Percentiles rank a stretch among this genome's conserved stretches.
These are phyloP conservation scores for Leptinotarsa defecta DNA, from an alignment of 1,140 invertebrate species.

Conservation along the genomic window DNA sequence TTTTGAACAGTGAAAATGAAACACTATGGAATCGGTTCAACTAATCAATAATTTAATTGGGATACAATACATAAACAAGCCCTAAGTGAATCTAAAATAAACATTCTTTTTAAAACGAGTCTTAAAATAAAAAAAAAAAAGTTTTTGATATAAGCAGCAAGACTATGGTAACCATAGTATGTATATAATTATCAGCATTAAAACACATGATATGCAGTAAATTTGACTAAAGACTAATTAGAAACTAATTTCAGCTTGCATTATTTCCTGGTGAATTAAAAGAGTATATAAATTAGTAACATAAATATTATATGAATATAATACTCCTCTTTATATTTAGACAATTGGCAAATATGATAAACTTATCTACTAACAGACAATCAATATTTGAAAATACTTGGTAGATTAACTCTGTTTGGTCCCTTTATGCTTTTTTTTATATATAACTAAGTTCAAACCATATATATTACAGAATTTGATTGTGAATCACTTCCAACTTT, in stretches of 20 bases:
- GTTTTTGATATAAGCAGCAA: conserved; percentile 15
- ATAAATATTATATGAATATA: not conserved
- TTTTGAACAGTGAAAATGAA: not conserved
- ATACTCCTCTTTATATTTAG: not conserved
- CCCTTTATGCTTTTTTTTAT: not conserved
- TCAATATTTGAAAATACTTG: not conserved
- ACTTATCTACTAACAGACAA: not conserved
- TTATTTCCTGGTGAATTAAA: not conserved
- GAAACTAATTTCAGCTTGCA: not conserved
- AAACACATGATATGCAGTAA: conserved; percentile 19
- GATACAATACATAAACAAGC: conserved; percentile 13
- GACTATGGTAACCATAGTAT: not conserved
- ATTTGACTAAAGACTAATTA: conserved; percentile 19
- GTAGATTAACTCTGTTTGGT: not conserved
- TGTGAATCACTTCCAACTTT: not conserved
- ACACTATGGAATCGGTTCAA: not conserved
- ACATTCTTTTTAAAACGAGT: not conserved
- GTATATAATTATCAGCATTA: conserved; percentile 2
- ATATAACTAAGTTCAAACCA: not conserved
- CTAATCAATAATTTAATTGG: conserved; percentile 22
- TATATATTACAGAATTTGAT: not conserved
- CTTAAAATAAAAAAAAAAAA: conserved; percentile 13
- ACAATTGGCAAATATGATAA: not conserved
- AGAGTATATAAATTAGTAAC: conserved; percentile 7
- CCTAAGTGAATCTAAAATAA: conserved; percentile 17